Evolutionary conservation across 2,797 vertebrate species (phyloP).

Genomic region (Scolopax bukidnonensis): DNA sequence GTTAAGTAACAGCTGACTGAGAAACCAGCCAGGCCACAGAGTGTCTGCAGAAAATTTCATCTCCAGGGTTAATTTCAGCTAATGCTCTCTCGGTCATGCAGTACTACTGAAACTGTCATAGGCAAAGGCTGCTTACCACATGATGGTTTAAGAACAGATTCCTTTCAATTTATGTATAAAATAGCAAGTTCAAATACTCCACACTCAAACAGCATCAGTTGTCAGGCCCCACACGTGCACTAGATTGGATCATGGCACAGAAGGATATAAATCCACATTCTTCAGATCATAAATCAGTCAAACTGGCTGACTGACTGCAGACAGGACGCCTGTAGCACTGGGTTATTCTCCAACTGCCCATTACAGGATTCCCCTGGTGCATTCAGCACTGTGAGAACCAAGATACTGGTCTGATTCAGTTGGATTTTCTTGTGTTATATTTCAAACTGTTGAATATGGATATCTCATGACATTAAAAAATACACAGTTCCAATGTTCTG

Average conservation of each 20-base stretch:
- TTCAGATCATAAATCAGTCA: conserved; percentile 44
- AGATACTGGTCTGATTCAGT: neutral
- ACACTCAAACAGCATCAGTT: neutral
- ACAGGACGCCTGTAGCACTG: neutral
- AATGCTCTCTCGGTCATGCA: neutral
- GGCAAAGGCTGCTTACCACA: neutral
- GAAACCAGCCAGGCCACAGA: neutral
- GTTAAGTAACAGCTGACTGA: neutral
- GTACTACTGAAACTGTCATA: neutral
- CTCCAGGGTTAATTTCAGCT: neutral
- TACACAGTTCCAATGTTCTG: neutral
- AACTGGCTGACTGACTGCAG: neutral
- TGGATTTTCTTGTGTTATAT: neutral
- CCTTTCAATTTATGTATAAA: conserved; percentile 37
- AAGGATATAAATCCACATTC: conserved; percentile 23
- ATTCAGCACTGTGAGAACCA: conserved; percentile 7
- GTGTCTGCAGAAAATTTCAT: neutral
- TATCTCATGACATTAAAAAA: neutral
- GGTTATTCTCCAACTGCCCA: conserved; percentile 9
- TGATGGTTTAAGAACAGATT: neutral
- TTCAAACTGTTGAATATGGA: conserved; percentile 31
- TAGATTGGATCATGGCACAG: neutral
- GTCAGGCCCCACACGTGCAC: neutral
- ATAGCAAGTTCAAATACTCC: neutral
- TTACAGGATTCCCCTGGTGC: neutral